Percentiles rank a stretch among this genome's conserved stretches.
Evolutionary conservation across 2,113 vertebrate genomes (phyloP).

Genomic region (Ceuthmochares aereus): DNA sequence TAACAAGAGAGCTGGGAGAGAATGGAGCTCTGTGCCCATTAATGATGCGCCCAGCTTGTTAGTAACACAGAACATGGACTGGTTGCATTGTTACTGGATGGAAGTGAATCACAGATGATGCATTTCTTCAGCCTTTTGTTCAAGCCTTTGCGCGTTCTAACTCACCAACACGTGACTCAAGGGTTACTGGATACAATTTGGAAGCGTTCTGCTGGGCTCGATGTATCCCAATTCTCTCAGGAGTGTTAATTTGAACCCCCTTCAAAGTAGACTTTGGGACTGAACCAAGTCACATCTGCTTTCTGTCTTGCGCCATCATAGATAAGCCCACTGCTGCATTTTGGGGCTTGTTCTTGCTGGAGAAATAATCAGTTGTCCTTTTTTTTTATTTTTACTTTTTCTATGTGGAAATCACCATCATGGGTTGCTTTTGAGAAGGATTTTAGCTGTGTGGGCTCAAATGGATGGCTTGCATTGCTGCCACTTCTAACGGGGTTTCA

Average conservation of each 20-base stretch:
- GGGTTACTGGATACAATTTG: not conserved
- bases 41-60: conserved; percentile 15
- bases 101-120: not conserved
- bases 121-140: conserved; percentile 11
- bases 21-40: conserved; percentile 28
- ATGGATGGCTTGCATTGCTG: not conserved
- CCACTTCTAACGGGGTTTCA: not conserved
- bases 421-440: not conserved
- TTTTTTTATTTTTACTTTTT: not conserved
- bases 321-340: not conserved
- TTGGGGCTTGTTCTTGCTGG: not conserved
- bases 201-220: not conserved
- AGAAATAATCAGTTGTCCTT: not conserved
- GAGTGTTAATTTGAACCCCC: not conserved
- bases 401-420: not conserved
- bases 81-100: not conserved
- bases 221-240: not conserved
- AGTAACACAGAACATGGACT: not conserved
- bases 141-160: not conserved
- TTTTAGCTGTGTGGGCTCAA: not conserved
- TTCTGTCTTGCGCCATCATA: not conserved
- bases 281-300: not conserved
- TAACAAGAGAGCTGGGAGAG: not conserved
- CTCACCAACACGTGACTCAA: not conserved
- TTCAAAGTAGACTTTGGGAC: not conserved